Evolutionary conservation across 1,140 invertebrate genomes (phyloP), one percentile per base, ranked within the genome.

Genomic region (Trichoplusia ni): DNA sequence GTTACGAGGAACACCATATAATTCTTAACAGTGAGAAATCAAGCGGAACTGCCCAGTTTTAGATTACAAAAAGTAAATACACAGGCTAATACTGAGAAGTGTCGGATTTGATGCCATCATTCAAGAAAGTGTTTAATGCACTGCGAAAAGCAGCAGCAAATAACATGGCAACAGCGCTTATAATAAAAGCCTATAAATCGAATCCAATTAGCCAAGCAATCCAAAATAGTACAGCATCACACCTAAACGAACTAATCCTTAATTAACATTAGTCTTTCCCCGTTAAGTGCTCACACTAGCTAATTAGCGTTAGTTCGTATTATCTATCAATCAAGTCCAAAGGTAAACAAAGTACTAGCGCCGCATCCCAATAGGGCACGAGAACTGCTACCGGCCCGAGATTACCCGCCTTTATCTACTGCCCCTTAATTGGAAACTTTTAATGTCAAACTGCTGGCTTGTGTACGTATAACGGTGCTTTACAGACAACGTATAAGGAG

Each of bases 371-470:
- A 59, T 59, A 59, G 54, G 42, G 58, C 58, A 60, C 58, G 29
- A 44, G 58, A 56, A 60, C 58, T 5, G 47, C 60, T 63, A 63
- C 60, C 27, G 46, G 18, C 25, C 21, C 56, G 9, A 40, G 54
- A 58, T 44, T 58, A 58, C 54, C 37, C 23, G 47, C 23, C 40
- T 58, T 66, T 66, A 60, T 60, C 64, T 66, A 1, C 14, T 9
- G 58, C 23, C n/a, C 60, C 59, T 63, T 68, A 68, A 68, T 68
- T 68, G 60, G 60, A 14, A 54, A 63, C 59, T 68, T 62, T 67
- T 68, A 63, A 68, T 58, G 51, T 68, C 59, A 63, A 47, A 54
- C 58, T 65, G 19, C 21, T 13, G 7, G 21, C 23, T 8, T 31
- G 14, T 40, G 37, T 29, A 58, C 23, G 19, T 14, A 42, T 42